Percentiles rank a stretch among this genome's conserved stretches.
These are phyloP conservation scores for Crotophaga sulcirostris DNA, from an alignment of 2,113 vertebrate species.

Conservation along the genomic window DNA sequence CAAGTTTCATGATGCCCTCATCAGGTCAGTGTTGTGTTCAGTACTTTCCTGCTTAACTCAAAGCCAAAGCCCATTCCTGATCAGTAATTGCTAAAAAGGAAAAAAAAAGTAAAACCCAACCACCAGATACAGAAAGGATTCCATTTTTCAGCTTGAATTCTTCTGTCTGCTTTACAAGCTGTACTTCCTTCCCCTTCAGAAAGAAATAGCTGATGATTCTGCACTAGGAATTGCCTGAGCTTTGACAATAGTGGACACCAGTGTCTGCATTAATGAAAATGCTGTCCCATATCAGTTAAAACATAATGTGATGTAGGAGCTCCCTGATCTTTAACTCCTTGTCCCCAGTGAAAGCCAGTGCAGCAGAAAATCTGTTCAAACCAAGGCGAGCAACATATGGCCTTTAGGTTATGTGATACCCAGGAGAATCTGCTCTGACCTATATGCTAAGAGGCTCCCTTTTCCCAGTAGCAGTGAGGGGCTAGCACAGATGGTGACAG, in stretches of 20 bases:
- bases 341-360: constrained; percentile 30
- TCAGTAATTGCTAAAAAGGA: neutral
- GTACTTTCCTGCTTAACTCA: neutral
- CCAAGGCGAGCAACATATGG: neutral
- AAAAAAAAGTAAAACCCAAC: neutral
- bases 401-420: neutral
- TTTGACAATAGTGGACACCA: neutral
- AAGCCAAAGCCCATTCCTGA: neutral
- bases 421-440: constrained; percentile 6
- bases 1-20: constrained; percentile 68
- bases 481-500: constrained; percentile 28
- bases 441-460: neutral
- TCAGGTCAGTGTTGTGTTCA: constrained; percentile 72
- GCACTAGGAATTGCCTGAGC: neutral
- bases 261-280: neutral
- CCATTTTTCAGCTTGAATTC: neutral
- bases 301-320: neutral
- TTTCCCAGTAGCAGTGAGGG: neutral
- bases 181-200: neutral
- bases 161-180: neutral
- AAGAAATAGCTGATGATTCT: neutral
- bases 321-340: neutral
- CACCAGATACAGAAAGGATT: neutral
- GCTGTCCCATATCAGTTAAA: neutral
- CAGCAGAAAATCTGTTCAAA: constrained; percentile 9